These are phyloP conservation scores for Cossypha polioptera DNA, from an alignment of 2,797 vertebrate genomes.

Conservation along the genomic window DNA sequence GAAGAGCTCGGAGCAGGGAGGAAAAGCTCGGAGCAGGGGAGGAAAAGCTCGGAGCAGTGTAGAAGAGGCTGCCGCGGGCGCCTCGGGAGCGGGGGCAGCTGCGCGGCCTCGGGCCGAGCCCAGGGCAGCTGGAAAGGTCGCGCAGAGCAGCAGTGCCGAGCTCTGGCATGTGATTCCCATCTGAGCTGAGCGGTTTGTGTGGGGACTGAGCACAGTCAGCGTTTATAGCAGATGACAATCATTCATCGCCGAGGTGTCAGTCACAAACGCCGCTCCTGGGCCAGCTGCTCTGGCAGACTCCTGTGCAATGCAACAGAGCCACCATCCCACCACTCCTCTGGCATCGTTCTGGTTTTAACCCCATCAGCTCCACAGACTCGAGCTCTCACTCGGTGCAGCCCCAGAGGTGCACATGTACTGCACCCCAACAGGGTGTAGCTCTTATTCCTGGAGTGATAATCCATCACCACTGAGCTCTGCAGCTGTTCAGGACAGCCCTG, in stretches of 20 bases:
- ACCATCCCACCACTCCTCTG: not conserved
- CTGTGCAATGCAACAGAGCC: not conserved
- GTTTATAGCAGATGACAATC: not conserved
- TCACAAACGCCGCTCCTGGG: accelerated
- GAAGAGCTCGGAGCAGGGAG: no score
- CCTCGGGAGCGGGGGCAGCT: no score
- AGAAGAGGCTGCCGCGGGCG: no score
- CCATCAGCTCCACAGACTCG: not conserved
- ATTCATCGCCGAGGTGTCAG: not conserved
- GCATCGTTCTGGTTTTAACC: accelerated
- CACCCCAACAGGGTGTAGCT: not conserved
- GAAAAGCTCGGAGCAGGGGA: no score
- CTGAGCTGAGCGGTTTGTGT: not conserved
- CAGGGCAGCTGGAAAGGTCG: not conserved
- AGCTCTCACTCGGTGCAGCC: not conserved
- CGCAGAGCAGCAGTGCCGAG: no score
- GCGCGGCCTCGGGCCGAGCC: accelerated
- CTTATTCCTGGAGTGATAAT: accelerated
- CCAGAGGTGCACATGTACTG: not conserved
- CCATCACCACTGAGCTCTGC: accelerated
- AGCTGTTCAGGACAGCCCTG: not conserved
- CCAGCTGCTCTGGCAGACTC: not conserved
- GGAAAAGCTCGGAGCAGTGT: no score
- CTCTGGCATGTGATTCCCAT: slow-evolving; percentile 15
- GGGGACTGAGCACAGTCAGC: not conserved